Evolutionary conservation across 2,888 invertebrate genomes (phyloP).

Genomic region (Beris morrisii): DNA sequence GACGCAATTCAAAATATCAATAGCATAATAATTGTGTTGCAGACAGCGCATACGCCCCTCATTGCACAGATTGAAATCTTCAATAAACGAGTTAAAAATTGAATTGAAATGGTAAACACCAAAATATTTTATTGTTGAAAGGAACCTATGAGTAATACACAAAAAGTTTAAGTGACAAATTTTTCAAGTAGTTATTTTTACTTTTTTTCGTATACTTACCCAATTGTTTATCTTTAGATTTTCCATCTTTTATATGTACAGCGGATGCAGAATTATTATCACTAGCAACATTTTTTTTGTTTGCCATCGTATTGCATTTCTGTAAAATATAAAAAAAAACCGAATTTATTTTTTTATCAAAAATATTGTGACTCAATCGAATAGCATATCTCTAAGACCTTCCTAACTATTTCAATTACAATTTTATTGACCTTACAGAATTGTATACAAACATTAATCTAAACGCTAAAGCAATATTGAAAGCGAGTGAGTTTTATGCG

Average conservation of each 20-base stretch:
- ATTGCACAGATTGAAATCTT: too few relatives aligned
- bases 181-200: too few relatives aligned
- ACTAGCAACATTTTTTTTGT: conserved; percentile 28
- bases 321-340: not conserved
- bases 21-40: too few relatives aligned
- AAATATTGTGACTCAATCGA: not conserved
- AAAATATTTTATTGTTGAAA: too few relatives aligned
- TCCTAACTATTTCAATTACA: conserved; percentile 20
- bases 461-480: conserved; percentile 6
- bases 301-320: conserved; percentile 32
- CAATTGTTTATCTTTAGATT: conserved; percentile 26
- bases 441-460: conserved; percentile 24
- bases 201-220: conserved; percentile 13
- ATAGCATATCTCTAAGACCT: not conserved
- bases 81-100: too few relatives aligned
- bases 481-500: not conserved
- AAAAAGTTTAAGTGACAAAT: too few relatives aligned
- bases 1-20: too few relatives aligned
- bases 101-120: too few relatives aligned
- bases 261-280: conserved; percentile 23
- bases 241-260: conserved; percentile 21
- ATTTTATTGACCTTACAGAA: conserved; percentile 14
- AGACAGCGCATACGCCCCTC: too few relatives aligned
- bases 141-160: too few relatives aligned
- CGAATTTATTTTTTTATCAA: not conserved